Evolutionary conservation across 23 tunicate species (phyloP).

Genomic region (Halocynthia roretzi): DNA sequence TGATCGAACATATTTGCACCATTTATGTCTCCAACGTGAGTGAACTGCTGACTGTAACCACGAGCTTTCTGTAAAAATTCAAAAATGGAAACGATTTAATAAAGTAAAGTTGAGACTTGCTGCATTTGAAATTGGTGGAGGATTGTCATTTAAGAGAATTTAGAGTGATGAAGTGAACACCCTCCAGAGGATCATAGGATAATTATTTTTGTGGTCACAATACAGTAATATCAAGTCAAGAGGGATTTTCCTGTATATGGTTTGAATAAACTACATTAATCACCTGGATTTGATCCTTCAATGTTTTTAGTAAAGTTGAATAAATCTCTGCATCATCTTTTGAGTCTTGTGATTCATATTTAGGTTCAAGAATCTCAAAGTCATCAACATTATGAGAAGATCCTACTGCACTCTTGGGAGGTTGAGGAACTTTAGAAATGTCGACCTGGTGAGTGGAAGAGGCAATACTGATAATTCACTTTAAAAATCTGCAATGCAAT

Average conservation of each 20-base stretch:
- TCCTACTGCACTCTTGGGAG: constrained; percentile 22
- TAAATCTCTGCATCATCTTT: constrained; percentile 76
- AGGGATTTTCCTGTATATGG: too few relatives aligned
- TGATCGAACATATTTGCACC: constrained; percentile 68
- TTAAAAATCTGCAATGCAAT: too few relatives aligned
- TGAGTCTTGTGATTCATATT: constrained; percentile 13
- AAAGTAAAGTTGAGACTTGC: background rate
- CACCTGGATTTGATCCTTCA: constrained; percentile 72
- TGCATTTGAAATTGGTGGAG: too few relatives aligned
- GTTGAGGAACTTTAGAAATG: constrained; percentile 78
- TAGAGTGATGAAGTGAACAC: too few relatives aligned
- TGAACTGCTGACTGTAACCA: constrained; percentile 79
- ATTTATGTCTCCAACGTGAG: constrained; percentile 72
- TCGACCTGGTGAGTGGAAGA: constrained; percentile 36
- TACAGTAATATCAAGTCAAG: too few relatives aligned
- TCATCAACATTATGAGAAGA: constrained; percentile 13
- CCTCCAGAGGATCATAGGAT: too few relatives aligned
- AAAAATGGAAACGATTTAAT: background rate
- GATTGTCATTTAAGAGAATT: too few relatives aligned
- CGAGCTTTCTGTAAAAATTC: constrained; percentile 66
- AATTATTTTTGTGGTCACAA: too few relatives aligned
- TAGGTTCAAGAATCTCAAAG: constrained; percentile 52
- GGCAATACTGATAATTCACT: too few relatives aligned
- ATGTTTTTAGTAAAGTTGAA: constrained; percentile 32
- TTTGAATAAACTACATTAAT: background rate